These are phyloP conservation scores for Apodemia mormo DNA, from an alignment of 2,888 invertebrate species.

Conservation along the genomic window DNA sequence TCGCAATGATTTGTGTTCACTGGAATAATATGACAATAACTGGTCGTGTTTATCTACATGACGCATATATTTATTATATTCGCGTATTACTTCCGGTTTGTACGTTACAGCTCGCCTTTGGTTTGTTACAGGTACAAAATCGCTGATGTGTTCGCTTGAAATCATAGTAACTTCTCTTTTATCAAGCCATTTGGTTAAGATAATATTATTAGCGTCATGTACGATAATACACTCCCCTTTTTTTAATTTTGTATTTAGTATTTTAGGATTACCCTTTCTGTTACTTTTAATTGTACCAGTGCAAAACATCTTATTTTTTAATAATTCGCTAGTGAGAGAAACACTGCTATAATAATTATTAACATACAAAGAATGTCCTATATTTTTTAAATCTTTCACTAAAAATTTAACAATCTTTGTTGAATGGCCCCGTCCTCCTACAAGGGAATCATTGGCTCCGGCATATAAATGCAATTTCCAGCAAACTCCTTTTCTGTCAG, in stretches of 20 bases:
- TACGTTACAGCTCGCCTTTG: constrained; percentile 13
- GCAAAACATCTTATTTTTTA: background rate
- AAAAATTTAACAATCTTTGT: constrained; percentile 16
- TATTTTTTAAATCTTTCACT: constrained; percentile 13
- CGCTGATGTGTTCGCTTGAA: constrained; percentile 16
- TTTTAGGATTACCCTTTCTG: constrained; percentile 5
- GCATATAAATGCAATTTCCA: constrained; percentile 16
- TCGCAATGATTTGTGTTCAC: constrained; percentile 14
- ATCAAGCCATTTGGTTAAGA: constrained; percentile 9
- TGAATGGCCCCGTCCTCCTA: constrained; percentile 16
- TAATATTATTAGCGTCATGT: constrained; percentile 16
- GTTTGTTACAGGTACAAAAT: constrained; percentile 11
- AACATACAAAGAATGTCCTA: constrained; percentile 12
- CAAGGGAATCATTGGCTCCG: constrained; percentile 17
- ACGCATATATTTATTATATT: constrained; percentile 17
- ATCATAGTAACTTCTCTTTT: constrained; percentile 15
- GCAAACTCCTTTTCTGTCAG: constrained; percentile 18
- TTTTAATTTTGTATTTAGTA: constrained; percentile 14
- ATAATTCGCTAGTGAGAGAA: constrained; percentile 10
- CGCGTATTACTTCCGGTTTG: background rate
- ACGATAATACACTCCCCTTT: constrained; percentile 13
- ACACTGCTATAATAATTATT: constrained; percentile 13
- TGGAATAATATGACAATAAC: constrained; percentile 10
- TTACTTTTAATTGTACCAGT: constrained; percentile 10
- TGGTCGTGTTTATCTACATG: constrained; percentile 17